phyloP scores from a whole-genome alignment of 1,140 invertebrate species.

The Bemisia tabaci region DNA sequence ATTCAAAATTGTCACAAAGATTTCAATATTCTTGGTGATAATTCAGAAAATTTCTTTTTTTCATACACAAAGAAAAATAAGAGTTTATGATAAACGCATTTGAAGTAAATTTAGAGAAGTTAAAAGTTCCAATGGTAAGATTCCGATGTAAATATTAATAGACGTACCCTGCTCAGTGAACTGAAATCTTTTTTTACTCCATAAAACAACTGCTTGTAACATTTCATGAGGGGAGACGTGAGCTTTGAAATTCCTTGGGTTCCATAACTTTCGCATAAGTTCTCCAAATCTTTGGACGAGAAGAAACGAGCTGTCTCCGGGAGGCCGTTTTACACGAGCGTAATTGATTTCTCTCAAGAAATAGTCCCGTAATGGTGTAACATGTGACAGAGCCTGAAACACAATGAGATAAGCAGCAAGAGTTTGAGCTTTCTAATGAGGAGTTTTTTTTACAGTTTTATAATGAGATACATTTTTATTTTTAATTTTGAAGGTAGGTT shows the following conservation, averaged over 20 bases:
- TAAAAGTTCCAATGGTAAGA: no score
- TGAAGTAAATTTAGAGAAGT: no score
- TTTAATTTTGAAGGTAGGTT: no score
- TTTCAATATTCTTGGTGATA: no score
- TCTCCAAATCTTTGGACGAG: slow-evolving; percentile 95
- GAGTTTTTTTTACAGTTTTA: no score
- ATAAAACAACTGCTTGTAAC: slow-evolving; percentile 96
- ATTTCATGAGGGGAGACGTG: slow-evolving; percentile 99
- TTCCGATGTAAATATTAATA: no score
- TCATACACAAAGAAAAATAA: no score
- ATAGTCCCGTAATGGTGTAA: slow-evolving; percentile 84
- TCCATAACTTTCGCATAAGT: slow-evolving; percentile 95
- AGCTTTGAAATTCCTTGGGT: slow-evolving; percentile 96
- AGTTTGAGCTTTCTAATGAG: no score
- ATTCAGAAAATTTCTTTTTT: no score
- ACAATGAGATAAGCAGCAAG: not conserved
- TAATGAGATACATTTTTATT: no score
- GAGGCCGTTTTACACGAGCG: slow-evolving; percentile 69
- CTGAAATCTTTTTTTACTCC: slow-evolving; percentile 96
- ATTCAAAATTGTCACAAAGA: no score
- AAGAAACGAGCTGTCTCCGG: slow-evolving; percentile 82
- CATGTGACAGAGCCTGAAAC: slow-evolving; percentile 78
- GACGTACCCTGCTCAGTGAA: slow-evolving; percentile 86
- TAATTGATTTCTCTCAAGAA: slow-evolving; percentile 92
- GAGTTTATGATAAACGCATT: no score